Percentiles rank a stretch among this genome's conserved stretches.
phyloP scores from a whole-genome alignment of 1,140 invertebrate species.

The Andrena cerasifolii region DNA sequence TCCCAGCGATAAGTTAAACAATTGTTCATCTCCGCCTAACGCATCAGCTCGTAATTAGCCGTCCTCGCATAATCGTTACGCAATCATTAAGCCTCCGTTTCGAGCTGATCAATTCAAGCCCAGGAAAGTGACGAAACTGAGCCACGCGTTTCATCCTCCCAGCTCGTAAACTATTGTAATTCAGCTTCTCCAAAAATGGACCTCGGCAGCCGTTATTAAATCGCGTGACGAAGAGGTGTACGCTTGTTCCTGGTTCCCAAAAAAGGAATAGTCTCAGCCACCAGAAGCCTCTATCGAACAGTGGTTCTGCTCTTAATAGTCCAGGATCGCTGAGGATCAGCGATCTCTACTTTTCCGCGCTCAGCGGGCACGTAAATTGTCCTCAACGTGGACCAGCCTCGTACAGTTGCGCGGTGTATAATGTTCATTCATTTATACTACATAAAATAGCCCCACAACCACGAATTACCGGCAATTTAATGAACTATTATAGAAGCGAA shows the following conservation, averaged over 20 bases:
- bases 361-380: conserved; percentile 12
- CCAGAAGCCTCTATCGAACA: too few species aligned
- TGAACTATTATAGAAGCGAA: conserved; percentile 47
- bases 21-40: neutral
- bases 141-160: neutral
- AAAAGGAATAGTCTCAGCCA: too few species aligned
- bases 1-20: conserved; percentile 1
- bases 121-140: neutral
- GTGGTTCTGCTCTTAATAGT: neutral
- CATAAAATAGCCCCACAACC: conserved; percentile 49
- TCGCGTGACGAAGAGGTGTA: too few species aligned
- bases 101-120: neutral
- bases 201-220: too few species aligned
- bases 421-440: conserved; percentile 50
- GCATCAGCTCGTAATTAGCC: too few species aligned
- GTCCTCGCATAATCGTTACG: neutral
- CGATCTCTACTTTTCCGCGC: neutral
- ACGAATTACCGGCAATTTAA: conserved; percentile 54
- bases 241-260: too few species aligned
- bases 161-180: neutral
- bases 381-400: conserved; percentile 10
- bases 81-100: conserved; percentile 3
- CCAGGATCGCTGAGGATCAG: neutral
- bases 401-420: conserved; percentile 30
- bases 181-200: neutral